Evolutionary conservation across 1,140 invertebrate genomes (phyloP).

Genomic region (Drosophila nigrodunni): DNA sequence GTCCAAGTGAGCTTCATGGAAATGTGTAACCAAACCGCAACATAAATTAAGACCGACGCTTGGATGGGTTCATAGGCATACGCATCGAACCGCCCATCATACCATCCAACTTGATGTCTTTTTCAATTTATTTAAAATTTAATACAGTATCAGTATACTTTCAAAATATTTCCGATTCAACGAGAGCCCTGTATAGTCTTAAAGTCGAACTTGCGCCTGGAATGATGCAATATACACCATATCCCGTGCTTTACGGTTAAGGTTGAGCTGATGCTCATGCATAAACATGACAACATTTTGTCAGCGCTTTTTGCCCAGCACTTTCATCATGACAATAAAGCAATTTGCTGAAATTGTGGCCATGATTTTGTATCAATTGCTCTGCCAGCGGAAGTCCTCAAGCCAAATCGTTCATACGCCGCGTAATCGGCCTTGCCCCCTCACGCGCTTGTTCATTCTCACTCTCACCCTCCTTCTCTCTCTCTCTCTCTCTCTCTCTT

Average conservation of each 20-base stretch:
- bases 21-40: conserved; percentile 76
- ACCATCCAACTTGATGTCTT: conserved; percentile 7
- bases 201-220: not conserved
- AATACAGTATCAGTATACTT: conserved; percentile 38
- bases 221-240: not conserved
- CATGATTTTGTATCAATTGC: conserved; percentile 78
- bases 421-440: conserved; percentile 5
- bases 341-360: conserved; percentile 68
- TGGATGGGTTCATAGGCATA: conserved; percentile 56
- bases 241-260: not conserved
- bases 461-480: not conserved
- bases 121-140: conserved; percentile 47
- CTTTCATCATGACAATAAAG: conserved; percentile 42
- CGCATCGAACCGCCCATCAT: conserved; percentile 1
- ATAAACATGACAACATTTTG: conserved; percentile 75
- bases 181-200: not conserved
- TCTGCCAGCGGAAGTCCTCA: conserved; percentile 32
- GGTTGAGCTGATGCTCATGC: conserved; percentile 47
- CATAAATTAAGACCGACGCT: conserved; percentile 76
- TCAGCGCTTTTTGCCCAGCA: conserved; percentile 41
- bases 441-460: too few relatives aligned
- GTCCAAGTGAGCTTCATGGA: conserved; percentile 41
- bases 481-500: not conserved
- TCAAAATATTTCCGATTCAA: not conserved
- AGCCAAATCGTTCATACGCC: conserved; percentile 53